phyloP scores from a whole-genome alignment of 2,113 vertebrate species.

The Thunnus thynnus region DNA sequence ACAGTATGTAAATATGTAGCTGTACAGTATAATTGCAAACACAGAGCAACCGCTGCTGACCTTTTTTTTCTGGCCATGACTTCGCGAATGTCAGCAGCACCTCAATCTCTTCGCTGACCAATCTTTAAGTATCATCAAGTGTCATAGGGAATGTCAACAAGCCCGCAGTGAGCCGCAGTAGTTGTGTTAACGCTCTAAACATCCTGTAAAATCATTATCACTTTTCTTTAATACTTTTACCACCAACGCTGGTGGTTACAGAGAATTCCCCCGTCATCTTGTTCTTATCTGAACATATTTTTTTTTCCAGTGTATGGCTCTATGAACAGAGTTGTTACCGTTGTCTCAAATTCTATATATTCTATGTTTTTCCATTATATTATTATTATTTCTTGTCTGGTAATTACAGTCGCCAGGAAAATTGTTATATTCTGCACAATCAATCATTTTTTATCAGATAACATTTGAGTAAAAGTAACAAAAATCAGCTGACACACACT shows the following conservation, averaged over 20 bases:
- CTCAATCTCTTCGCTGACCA: not conserved
- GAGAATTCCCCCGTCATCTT: not conserved
- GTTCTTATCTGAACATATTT: not conserved
- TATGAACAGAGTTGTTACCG: no score
- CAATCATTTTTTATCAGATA: not conserved
- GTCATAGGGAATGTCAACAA: conserved; percentile 11
- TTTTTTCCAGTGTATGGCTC: no score
- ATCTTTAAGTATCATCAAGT: conserved; percentile 22
- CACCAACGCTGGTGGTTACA: not conserved
- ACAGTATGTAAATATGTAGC: no score
- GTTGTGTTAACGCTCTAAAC: conserved; percentile 1
- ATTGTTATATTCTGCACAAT: no score
- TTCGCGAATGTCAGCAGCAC: conserved; percentile 18
- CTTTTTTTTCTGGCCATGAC: conserved; percentile 11
- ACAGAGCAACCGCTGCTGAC: not conserved
- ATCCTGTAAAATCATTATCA: conserved; percentile 28
- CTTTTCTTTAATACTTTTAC: not conserved
- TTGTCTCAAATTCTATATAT: no score
- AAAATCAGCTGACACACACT: not conserved
- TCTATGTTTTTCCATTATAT: no score
- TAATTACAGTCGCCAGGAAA: no score
- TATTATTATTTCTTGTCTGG: no score
- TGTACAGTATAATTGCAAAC: no score
- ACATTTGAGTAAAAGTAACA: not conserved
- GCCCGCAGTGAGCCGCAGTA: not conserved